Conservation (phyloP, 2,888 invertebrate genomes). For the Sarcophaga subvicina region DNA sequence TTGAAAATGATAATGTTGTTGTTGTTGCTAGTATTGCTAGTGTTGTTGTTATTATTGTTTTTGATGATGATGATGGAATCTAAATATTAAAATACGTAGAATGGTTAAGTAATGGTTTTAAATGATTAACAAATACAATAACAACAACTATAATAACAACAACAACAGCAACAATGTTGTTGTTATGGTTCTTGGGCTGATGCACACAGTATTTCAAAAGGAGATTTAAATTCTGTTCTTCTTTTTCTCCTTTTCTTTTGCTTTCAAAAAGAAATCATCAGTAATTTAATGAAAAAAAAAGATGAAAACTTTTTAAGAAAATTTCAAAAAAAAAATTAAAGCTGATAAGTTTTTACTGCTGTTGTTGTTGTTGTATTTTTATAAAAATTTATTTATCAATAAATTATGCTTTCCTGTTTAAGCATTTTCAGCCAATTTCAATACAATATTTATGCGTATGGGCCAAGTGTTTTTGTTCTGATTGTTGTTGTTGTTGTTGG, state of each 20-base stretch:
- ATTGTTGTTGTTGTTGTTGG: conserved; percentile 10
- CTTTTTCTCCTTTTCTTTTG: conserved; percentile 22
- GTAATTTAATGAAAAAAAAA: conserved; percentile 34
- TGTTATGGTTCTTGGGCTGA: conserved; percentile 13
- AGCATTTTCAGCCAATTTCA: conserved; percentile 66
- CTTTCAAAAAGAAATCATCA: conserved; percentile 4
- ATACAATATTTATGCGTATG: conserved; percentile 46
- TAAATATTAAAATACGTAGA: conserved; percentile 64
- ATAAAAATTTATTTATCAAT: conserved; percentile 66
- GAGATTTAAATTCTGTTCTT: not conserved
- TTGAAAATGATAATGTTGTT: conserved; percentile 8
- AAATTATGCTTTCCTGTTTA: conserved; percentile 70
- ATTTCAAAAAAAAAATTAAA: conserved; percentile 34
- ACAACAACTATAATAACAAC: not conserved
- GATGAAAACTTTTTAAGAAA: conserved; percentile 4
- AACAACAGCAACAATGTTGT: conserved; percentile 25
- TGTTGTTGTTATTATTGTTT: too few species aligned
- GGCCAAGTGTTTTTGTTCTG: conserved; percentile 2
- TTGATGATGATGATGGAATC: conserved; percentile 60
- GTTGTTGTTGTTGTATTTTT: conserved; percentile 34
- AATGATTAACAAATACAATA: conserved; percentile 59
- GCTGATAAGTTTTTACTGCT: conserved; percentile 40
- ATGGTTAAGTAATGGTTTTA: conserved; percentile 65
- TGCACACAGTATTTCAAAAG: not conserved
- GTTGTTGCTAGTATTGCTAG: not conserved